These are phyloP conservation scores for Mimumesa dahlbomi DNA, from an alignment of 2,888 invertebrate genomes.

Conservation along the genomic window DNA sequence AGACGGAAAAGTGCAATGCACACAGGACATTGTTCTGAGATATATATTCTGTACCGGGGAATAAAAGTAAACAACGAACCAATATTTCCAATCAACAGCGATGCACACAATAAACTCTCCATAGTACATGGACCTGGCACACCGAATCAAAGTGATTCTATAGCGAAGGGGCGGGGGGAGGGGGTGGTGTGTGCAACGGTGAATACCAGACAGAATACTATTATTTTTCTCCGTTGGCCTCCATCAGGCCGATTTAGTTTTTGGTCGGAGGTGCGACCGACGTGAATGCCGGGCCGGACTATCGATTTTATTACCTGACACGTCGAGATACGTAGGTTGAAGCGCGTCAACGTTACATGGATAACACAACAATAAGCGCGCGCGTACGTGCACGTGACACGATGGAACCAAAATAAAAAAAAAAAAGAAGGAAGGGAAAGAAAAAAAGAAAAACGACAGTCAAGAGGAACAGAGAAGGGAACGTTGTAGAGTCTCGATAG, in stretches of 20 bases:
- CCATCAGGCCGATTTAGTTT: constrained; percentile 47
- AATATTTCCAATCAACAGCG: constrained; percentile 55
- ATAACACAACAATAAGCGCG: constrained; percentile 27
- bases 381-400: constrained; percentile 33
- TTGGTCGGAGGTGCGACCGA: constrained; percentile 44
- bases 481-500: neutral
- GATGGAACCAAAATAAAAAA: constrained; percentile 39
- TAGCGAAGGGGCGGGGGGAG: neutral
- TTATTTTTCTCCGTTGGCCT: constrained; percentile 42
- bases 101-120: constrained; percentile 35
- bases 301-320: constrained; percentile 56
- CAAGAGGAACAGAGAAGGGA: neutral
- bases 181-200: no score
- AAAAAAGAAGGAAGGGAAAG: constrained; percentile 9
- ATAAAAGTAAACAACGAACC: constrained; percentile 50
- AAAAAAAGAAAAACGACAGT: neutral
- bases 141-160: constrained; percentile 42
- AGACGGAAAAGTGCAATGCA: constrained; percentile 5
- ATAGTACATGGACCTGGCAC: neutral
- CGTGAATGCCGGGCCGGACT: constrained; percentile 27
- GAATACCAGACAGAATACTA: constrained; percentile 39
- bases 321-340: constrained; percentile 1
- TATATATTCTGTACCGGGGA: constrained; percentile 24
- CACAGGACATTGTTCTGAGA: constrained; percentile 49
- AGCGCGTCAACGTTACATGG: constrained; percentile 29